Conservation (phyloP, 2,797 vertebrate species). For the Podarcis siculus region DNA sequence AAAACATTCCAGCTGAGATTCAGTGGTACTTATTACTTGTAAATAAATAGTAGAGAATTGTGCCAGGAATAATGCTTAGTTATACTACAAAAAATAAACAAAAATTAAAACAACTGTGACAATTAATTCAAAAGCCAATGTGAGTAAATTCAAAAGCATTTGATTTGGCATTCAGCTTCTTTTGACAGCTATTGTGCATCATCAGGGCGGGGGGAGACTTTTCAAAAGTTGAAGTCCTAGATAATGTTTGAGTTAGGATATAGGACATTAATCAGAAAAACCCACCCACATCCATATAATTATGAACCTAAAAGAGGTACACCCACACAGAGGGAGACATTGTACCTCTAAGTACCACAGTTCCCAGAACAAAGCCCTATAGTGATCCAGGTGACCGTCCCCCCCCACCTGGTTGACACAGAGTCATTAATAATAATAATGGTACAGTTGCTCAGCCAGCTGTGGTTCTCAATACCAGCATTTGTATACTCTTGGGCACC, state of each 20-base stretch:
- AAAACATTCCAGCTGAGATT: constrained; percentile 33
- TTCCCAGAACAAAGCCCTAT: too few species aligned
- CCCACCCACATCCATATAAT: background rate
- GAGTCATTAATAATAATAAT: too few species aligned
- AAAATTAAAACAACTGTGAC: background rate
- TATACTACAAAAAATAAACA: background rate
- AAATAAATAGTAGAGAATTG: constrained; percentile 1
- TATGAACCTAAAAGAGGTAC: too few species aligned
- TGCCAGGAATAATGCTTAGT: background rate
- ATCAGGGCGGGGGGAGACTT: background rate
- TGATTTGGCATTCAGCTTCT: constrained; percentile 36
- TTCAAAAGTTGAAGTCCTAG: background rate
- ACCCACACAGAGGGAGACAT: background rate
- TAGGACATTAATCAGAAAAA: background rate
- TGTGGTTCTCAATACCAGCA: too few species aligned
- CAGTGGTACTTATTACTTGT: background rate
- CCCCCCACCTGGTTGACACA: too few species aligned
- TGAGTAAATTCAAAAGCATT: background rate
- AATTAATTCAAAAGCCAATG: constrained; percentile 28
- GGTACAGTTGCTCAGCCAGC: too few species aligned
- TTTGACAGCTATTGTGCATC: background rate
- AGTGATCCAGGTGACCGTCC: too few species aligned
- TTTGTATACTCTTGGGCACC: too few species aligned
- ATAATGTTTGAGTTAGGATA: background rate
- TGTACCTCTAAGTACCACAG: background rate